Base-by-base conservation (phyloP, 2,113 vertebrate species). In the Xyrauchen texanus region DNA sequence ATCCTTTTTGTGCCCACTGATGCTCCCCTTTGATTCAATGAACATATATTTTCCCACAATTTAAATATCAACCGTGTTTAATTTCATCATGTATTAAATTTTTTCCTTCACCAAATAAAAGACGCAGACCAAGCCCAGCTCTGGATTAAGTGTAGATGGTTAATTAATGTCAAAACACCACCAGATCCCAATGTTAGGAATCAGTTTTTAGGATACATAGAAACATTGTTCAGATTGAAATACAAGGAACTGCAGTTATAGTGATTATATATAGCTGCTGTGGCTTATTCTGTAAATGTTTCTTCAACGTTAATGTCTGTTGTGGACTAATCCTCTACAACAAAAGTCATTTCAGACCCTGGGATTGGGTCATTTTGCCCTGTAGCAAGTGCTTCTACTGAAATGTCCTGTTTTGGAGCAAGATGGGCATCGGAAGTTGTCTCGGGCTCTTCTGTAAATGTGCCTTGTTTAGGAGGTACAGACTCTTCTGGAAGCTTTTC, bases 271-370 rank as follows among this genome's bases (percentile, higher is more conserved):
- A 34, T 34, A 53, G 4, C 52, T 49, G 47, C 47, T 49, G 11
- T 11, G 10, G 4, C 63, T 70, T 61, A 79, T 12, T 49, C 47
- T 1, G 34, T 21, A 13, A 71, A 5, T 3, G n/a, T 44, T 8
- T 63, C 34, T 5, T 80, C 78, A 57, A 46, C 51, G 66, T 73
- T n/a, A 13, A 16, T 11, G 52, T 49, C 16, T n/a, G n/a, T 34
- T 13, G 42, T 11, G 15, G 49, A 63, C 44, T 42, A 57, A 45
- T 73, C 78, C 7, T 73, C 69, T 58, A 8, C 5, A 70, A 34
- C 21, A 34, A 34, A 45, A 53, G 8, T 62, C 8, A 84, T 81
- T 12, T 7, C 3, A 5, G 7, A 13, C 9, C 55, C 0, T 7
- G 16, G 53, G 42, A n/a, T 60, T 49, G 53, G 7, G 13, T 45